phyloP scores from a whole-genome alignment of 2,888 invertebrate species.

The Crematogaster levior region DNA sequence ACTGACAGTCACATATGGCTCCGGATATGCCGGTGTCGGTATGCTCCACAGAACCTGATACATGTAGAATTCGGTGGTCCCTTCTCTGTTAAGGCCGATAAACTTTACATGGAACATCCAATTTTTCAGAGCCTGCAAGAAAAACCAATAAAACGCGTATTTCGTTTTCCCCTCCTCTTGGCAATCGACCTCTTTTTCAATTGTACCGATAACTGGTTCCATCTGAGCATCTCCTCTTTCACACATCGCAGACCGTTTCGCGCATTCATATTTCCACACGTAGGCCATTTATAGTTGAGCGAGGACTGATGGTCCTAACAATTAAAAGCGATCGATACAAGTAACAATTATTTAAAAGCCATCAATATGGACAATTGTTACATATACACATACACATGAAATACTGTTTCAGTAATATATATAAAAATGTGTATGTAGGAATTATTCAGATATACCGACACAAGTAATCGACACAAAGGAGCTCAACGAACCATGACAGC shows the following conservation, averaged over 20 bases:
- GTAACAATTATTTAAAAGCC: background rate
- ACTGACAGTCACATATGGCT: constrained; percentile 85
- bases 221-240: constrained; percentile 73
- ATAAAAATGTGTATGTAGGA: background rate
- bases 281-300: constrained; percentile 69
- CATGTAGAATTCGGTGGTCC: constrained; percentile 66
- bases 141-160: constrained; percentile 8
- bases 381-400: background rate
- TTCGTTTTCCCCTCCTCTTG: background rate
- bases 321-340: background rate
- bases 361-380: background rate
- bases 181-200: background rate
- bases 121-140: constrained; percentile 69
- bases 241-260: constrained; percentile 63
- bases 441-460: background rate
- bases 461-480: background rate
- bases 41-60: constrained; percentile 85
- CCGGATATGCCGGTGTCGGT: constrained; percentile 85
- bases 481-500: constrained; percentile 60
- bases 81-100: constrained; percentile 60
- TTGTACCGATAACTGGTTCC: constrained; percentile 74
- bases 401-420: background rate
- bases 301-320: constrained; percentile 9
- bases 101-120: constrained; percentile 76
- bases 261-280: constrained; percentile 61